Evolutionary conservation across 2,888 invertebrate genomes (phyloP).

Genomic region (Coenonympha glycerion): DNA sequence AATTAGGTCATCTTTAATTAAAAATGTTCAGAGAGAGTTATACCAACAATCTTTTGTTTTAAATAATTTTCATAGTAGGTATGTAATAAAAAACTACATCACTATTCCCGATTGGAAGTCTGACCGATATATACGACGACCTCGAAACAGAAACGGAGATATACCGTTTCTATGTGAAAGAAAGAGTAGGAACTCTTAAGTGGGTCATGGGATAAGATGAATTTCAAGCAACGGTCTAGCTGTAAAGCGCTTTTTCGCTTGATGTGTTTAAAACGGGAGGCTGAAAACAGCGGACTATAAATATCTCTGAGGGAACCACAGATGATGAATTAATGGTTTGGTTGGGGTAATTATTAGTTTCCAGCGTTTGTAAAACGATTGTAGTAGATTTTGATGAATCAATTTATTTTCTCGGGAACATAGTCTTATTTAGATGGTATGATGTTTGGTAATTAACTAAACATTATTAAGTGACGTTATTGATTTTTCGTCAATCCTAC

Average conservation of each 20-base stretch:
- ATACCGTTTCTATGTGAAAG: constrained; percentile 27
- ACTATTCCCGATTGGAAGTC: constrained; percentile 61
- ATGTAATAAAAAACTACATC: constrained; percentile 34
- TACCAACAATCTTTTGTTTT: neutral
- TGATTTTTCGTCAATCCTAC: too few relatives aligned
- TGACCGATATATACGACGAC: constrained; percentile 69
- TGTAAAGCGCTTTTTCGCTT: constrained; percentile 57
- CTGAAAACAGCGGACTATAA: constrained; percentile 54
- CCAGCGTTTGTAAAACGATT: constrained; percentile 7
- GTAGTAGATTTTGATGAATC: neutral
- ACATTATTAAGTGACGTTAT: too few relatives aligned
- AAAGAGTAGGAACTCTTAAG: constrained; percentile 48
- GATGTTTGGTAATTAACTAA: too few relatives aligned
- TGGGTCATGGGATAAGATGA: constrained; percentile 71
- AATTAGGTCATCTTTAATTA: too few relatives aligned
- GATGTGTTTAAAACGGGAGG: constrained; percentile 41
- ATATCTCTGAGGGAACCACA: constrained; percentile 37
- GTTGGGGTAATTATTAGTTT: constrained; percentile 16
- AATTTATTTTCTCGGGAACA: neutral
- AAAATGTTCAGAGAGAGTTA: too few relatives aligned
- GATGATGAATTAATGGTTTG: constrained; percentile 41
- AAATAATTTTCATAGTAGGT: constrained; percentile 5
- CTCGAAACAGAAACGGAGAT: constrained; percentile 52
- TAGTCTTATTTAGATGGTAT: too few relatives aligned
- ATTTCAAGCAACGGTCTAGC: constrained; percentile 48